These are phyloP conservation scores for Dendrolimus houi DNA, from an alignment of 2,888 invertebrate genomes.

Conservation along the genomic window DNA sequence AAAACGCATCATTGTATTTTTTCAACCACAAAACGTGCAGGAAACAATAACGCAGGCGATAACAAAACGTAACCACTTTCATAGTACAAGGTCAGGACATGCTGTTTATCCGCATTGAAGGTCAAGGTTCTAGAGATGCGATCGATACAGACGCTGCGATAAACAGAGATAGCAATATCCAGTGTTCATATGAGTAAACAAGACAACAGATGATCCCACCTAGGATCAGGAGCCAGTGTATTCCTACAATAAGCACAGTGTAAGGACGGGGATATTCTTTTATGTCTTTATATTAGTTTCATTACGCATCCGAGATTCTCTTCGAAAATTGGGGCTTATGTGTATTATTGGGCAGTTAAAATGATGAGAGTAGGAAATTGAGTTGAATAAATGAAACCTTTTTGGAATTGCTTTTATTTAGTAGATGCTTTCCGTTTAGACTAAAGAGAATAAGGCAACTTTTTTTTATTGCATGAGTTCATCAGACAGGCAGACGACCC, in stretches of 20 bases:
- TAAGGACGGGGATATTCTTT: not conserved
- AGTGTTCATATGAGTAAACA: conserved; percentile 14
- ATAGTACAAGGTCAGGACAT: conserved; percentile 40
- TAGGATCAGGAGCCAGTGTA: not conserved
- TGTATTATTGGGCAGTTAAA: no score
- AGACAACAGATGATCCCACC: conserved; percentile 6
- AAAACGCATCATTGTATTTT: not conserved
- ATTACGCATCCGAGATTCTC: conserved; percentile 16
- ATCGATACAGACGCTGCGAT: conserved; percentile 70
- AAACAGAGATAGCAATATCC: conserved; percentile 21
- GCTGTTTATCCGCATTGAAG: conserved; percentile 37
- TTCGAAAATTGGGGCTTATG: no score
- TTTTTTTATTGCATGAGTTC: no score
- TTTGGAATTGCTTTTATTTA: no score
- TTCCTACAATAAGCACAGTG: conserved; percentile 1
- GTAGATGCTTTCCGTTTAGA: no score
- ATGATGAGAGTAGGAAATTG: no score
- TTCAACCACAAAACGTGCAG: not conserved
- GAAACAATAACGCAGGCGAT: not conserved
- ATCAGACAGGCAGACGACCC: no score
- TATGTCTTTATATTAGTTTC: conserved; percentile 2
- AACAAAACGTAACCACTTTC: conserved; percentile 10
- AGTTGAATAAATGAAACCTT: no score
- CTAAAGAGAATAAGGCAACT: no score
- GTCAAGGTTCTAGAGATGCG: conserved; percentile 48